Percentiles rank a stretch among this genome's conserved stretches.
These are phyloP conservation scores for Heliconius hermathena DNA, from an alignment of 1,140 invertebrate species.

Conservation along the genomic window DNA sequence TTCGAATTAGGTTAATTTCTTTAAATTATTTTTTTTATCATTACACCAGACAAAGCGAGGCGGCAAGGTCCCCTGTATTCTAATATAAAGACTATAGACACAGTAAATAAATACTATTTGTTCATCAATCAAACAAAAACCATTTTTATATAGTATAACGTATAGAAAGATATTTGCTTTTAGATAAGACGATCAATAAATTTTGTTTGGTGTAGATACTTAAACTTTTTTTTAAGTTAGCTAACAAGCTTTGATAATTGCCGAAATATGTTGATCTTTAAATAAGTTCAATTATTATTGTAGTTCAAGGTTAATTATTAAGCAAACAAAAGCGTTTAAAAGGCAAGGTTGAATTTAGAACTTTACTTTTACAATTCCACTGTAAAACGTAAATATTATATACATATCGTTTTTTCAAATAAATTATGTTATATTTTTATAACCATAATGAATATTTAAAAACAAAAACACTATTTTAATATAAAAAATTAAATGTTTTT, in stretches of 20 bases:
- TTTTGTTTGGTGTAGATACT: not conserved
- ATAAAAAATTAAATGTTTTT: not conserved
- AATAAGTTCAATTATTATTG: not conserved
- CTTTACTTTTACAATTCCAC: too few relatives aligned
- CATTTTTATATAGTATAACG: not conserved
- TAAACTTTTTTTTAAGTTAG: not conserved
- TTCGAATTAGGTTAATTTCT: too few relatives aligned
- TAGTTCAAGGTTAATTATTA: constrained; percentile 1
- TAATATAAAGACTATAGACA: not conserved
- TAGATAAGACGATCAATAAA: not conserved
- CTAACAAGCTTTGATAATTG: not conserved
- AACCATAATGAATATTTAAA: not conserved
- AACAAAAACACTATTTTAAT: not conserved
- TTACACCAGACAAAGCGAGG: too few relatives aligned
- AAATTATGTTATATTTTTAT: too few relatives aligned
- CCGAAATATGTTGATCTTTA: not conserved
- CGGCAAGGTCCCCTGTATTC: not conserved
- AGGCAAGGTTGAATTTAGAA: too few relatives aligned
- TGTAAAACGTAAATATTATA: too few relatives aligned
- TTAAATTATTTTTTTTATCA: too few relatives aligned
- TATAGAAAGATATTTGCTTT: not conserved
- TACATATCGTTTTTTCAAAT: too few relatives aligned
- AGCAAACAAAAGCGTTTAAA: not conserved
- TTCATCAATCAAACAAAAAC: not conserved
- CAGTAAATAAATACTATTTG: not conserved